Evolutionary conservation across 2,797 vertebrate species (phyloP), one percentile per base, ranked within the genome.

Genomic region (Martes flavigula): DNA sequence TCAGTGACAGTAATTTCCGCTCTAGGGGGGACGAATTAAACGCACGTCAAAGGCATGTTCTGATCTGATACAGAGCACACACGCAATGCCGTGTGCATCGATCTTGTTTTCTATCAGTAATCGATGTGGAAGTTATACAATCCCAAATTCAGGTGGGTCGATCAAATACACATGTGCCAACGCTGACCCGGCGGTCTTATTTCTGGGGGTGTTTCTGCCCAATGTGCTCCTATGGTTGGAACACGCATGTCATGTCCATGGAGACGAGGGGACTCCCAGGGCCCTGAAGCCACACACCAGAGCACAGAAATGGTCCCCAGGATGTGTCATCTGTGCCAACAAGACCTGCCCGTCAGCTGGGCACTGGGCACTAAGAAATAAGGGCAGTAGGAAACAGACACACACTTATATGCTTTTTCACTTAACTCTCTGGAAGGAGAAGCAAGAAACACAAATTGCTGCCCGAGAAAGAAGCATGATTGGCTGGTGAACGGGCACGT

Each of bases 221-320:
- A 0, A 5, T 1, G 1, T 2, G 32, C 43, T 48, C 12, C 4
- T 0, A 8, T 0, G 18, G 23, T 10, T 13, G 46, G 9, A 8
- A 6, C 21, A 3, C 1, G 21, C 0, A 0, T 21, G 43, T 35
- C 18, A 7, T 0, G 46, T 17, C 18, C 23, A 1, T 46, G 18
- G 9, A n/a, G 68, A 64, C 46, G 18, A 32, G 48, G 2, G 32
- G 48, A 10, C 1, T 13, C 23, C 7, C 3, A 30, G 1, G 38
- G 60, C 6, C 32, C 62, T 17, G 30, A 5, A 32, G 62, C 30
- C 15, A 5, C 1, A 4, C 14, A 17, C 17, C 4, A 38, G 51
- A 27, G 40, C 58, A 11, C 20, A 2, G 20, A 35, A 68, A 20
- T 2, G 54, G 43, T 7, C 30, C 43, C 8, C n/a, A 38, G 11